Conservation (phyloP, 2,888 invertebrate genomes). For the Geophilus truncorum region DNA sequence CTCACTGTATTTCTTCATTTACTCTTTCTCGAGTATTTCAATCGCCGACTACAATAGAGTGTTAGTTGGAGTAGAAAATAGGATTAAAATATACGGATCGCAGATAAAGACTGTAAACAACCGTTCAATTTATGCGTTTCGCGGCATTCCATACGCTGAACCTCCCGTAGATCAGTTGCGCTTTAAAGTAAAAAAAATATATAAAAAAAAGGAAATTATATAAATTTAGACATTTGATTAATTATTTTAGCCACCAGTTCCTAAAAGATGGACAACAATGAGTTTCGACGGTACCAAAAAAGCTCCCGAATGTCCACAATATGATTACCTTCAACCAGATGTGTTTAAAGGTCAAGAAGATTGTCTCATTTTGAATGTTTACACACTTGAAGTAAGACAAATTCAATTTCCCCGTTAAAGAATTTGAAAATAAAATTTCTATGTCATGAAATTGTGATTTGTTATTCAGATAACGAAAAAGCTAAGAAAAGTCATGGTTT, state of each 20-base stretch:
- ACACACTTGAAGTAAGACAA: not conserved
- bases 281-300: too few species aligned
- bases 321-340: too few species aligned
- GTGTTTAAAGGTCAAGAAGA: not conserved
- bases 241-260: too few species aligned
- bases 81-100: not conserved
- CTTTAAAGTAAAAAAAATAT: constrained; percentile 15
- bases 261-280: too few species aligned
- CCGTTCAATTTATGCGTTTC: constrained; percentile 23
- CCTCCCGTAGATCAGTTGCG: constrained; percentile 25
- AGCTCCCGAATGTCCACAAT: too few species aligned
- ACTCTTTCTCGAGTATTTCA: too few species aligned
- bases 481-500: not conserved
- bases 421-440: not conserved
- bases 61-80: not conserved
- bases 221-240: too few species aligned
- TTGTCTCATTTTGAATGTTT: not conserved
- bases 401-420: too few species aligned
- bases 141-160: constrained; percentile 32
- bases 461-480: not conserved
- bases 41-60: not conserved
- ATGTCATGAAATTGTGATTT: not conserved
- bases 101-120: not conserved
- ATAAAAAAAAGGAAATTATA: not conserved
- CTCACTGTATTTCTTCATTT: too few species aligned